Conservation (phyloP, 2,888 invertebrate species). For the Drosophila monieri region DNA sequence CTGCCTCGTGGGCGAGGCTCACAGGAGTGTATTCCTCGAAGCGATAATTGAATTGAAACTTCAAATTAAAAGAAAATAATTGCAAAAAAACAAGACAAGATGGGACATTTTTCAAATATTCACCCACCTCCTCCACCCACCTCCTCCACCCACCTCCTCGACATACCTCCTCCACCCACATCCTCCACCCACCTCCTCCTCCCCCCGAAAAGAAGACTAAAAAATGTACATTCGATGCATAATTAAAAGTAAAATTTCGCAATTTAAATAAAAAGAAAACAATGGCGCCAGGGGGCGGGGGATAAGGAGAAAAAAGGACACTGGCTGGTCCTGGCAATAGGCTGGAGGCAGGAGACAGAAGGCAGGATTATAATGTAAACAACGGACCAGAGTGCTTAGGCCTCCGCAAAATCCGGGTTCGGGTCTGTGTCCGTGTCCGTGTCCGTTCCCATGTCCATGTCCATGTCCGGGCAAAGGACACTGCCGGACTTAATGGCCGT, state of each 20-base stretch:
- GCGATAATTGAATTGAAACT: constrained; percentile 59
- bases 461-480: constrained; percentile 48
- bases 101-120: background rate
- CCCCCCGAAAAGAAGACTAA: too few species aligned
- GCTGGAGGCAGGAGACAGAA: background rate
- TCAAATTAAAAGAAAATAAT: constrained; percentile 61
- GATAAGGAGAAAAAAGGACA: constrained; percentile 52
- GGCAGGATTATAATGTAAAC: constrained; percentile 34
- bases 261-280: constrained; percentile 69
- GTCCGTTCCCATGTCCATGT: too few species aligned
- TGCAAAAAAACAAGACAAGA: background rate
- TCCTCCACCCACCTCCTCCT: background rate
- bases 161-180: background rate
- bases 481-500: constrained; percentile 69
- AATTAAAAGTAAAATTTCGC: constrained; percentile 64
- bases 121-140: background rate
- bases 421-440: background rate
- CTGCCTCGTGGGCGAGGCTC: too few species aligned
- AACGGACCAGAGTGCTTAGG: constrained; percentile 23
- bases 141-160: background rate
- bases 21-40: constrained; percentile 15
- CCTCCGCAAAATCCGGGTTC: constrained; percentile 10
- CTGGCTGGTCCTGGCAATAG: constrained; percentile 17
- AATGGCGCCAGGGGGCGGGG: constrained; percentile 45
- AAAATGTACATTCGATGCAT: constrained; percentile 48